Evolutionary conservation across 2,888 invertebrate genomes (phyloP).

Genomic region (Frankliniella fusca): DNA sequence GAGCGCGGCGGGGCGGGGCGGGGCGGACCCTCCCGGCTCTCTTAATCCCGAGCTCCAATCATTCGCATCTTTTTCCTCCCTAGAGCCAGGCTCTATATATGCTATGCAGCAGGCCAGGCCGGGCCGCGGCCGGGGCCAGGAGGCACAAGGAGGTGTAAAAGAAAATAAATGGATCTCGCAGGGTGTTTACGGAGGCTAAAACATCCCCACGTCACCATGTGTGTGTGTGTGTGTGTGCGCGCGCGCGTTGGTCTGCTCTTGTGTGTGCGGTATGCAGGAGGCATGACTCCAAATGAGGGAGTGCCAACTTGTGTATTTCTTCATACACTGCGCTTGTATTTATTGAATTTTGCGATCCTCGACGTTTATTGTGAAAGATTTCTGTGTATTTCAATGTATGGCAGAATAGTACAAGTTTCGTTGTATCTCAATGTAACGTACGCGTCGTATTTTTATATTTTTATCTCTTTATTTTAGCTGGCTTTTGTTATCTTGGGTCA

Average conservation of each 20-base stretch:
- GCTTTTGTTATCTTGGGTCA: too few species aligned
- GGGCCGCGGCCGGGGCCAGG: neutral
- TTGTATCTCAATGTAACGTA: too few species aligned
- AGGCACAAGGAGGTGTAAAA: neutral
- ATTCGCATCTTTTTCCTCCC: neutral
- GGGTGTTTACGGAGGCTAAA: neutral
- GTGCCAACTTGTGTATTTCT: too few species aligned
- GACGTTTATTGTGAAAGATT: too few species aligned
- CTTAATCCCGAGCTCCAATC: neutral
- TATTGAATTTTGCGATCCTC: too few species aligned
- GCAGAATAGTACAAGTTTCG: too few species aligned
- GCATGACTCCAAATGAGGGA: too few species aligned
- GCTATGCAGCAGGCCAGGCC: neutral
- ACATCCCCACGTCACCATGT: neutral
- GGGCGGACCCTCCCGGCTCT: neutral
- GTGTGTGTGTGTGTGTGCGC: neutral
- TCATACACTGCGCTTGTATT: too few species aligned
- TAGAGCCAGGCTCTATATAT: neutral
- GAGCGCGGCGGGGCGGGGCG: neutral
- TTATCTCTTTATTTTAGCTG: too few species aligned
- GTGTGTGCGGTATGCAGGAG: neutral
- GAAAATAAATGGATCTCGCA: constrained; percentile 8
- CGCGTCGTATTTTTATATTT: too few species aligned
- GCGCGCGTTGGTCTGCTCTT: neutral
- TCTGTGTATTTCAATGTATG: too few species aligned